phyloP scores from a whole-genome alignment of 2,888 invertebrate species.

The Arctia plantaginis region DNA sequence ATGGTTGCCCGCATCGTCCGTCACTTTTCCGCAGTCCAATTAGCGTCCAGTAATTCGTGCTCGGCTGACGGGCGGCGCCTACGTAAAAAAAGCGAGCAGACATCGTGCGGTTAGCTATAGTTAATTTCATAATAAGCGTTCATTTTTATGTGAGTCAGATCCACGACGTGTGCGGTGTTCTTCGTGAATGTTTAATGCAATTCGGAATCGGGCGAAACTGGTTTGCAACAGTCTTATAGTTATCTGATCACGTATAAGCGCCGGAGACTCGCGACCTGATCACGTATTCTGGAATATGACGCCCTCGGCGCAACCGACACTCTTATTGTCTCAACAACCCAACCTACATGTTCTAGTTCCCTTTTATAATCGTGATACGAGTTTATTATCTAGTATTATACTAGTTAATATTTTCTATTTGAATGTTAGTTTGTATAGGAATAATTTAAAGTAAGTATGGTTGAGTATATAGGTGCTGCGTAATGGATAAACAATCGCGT shows the following conservation, averaged over 20 bases:
- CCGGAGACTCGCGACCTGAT: slow-evolving; percentile 71
- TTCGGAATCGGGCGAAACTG: slow-evolving; percentile 68
- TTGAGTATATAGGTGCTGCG: slow-evolving; percentile 45
- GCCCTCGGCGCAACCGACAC: slow-evolving; percentile 71
- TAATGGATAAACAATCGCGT: slow-evolving; percentile 55
- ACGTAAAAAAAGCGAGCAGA: slow-evolving; percentile 76
- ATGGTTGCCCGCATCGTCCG: slow-evolving; percentile 75
- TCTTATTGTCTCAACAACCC: slow-evolving; percentile 62
- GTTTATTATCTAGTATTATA: too few relatives aligned
- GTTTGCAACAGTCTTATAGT: slow-evolving; percentile 48
- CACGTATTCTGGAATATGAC: slow-evolving; percentile 77
- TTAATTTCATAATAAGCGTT: slow-evolving; percentile 85
- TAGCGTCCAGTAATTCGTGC: slow-evolving; percentile 84
- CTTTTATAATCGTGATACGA: slow-evolving; percentile 37
- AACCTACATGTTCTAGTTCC: slow-evolving; percentile 49
- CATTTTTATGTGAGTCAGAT: slow-evolving; percentile 83
- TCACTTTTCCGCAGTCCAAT: slow-evolving; percentile 85
- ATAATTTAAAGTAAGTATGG: slow-evolving; percentile 29
- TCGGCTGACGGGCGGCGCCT: slow-evolving; percentile 76
- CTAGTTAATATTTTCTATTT: slow-evolving; percentile 44
- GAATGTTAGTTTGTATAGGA: slow-evolving; percentile 26
- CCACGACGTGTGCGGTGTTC: slow-evolving; percentile 74
- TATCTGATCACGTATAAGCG: slow-evolving; percentile 64
- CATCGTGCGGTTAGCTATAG: slow-evolving; percentile 73
- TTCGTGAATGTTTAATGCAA: slow-evolving; percentile 82